Evolutionary conservation across 2,113 vertebrate genomes (phyloP).

Genomic region (Odocoileus hemionus): DNA sequence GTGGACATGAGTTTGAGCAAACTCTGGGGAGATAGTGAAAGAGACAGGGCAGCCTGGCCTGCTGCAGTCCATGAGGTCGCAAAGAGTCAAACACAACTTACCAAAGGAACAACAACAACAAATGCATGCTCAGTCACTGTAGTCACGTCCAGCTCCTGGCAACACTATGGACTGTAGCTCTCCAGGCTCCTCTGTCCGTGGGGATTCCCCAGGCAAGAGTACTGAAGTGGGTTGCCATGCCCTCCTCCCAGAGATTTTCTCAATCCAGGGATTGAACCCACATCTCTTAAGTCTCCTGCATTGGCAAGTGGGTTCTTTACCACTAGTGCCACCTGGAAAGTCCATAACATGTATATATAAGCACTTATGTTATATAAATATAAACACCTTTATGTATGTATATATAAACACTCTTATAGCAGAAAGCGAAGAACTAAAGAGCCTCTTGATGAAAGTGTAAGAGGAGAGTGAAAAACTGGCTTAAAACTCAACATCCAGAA

Average conservation of each 20-base stretch:
- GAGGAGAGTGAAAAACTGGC: not conserved
- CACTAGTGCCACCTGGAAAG: not conserved
- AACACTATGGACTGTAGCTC: not conserved
- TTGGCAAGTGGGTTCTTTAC: not conserved
- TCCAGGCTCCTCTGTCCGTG: not conserved
- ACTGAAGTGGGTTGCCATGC: not conserved
- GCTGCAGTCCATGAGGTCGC: not conserved
- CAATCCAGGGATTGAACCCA: not conserved
- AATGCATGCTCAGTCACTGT: not conserved
- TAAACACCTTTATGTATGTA: not conserved
- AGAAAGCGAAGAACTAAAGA: not conserved
- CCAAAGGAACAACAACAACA: not conserved
- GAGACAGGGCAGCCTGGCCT: not conserved
- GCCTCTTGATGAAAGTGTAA: not conserved
- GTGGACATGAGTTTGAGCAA: not conserved
- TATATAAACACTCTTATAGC: not conserved
- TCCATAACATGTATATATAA: not conserved
- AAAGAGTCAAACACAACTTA: not conserved
- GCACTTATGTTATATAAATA: not conserved
- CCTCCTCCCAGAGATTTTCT: not conserved
- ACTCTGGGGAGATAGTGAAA: not conserved
- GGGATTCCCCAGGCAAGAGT: not conserved
- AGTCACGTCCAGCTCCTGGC: not conserved
- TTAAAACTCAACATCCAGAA: not conserved
- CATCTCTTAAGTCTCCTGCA: not conserved